Conservation (phyloP, 1,140 invertebrate genomes). For the Calliphora vicina region DNA sequence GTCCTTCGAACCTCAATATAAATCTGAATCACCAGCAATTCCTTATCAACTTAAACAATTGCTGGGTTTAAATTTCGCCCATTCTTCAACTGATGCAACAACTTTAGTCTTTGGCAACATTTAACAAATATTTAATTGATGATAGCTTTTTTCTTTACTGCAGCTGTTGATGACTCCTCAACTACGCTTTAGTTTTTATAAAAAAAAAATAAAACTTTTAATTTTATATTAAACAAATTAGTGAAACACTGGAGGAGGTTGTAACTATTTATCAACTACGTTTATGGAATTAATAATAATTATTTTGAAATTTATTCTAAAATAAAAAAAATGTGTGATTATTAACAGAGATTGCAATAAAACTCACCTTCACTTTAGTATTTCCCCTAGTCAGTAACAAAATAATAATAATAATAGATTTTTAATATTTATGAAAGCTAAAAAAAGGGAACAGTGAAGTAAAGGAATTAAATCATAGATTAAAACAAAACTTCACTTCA, state of each 20-base stretch:
- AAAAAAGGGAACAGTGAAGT: not conserved
- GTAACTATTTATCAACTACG: not conserved
- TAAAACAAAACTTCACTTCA: not conserved
- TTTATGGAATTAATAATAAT: conserved; percentile 4
- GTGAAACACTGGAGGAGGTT: not conserved
- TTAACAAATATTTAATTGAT: not conserved
- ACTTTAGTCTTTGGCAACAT: not conserved
- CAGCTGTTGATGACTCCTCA: not conserved
- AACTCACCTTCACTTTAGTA: not conserved
- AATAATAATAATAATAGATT: not conserved
- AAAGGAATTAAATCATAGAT: not conserved
- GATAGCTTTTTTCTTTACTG: not conserved
- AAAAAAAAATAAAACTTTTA: not conserved
- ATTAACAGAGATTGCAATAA: not conserved
- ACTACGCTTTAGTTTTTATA: not conserved
- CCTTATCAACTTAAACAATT: no score
- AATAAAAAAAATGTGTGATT: not conserved
- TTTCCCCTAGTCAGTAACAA: not conserved
- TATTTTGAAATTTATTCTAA: not conserved
- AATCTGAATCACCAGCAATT: no score
- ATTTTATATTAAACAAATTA: no score
- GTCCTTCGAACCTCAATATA: no score
- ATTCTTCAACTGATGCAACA: not conserved
- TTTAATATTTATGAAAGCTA: not conserved
- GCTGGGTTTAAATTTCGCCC: no score